Evolutionary conservation across 1,140 invertebrate species (phyloP).

Genomic region (Diorhabda elongata): DNA sequence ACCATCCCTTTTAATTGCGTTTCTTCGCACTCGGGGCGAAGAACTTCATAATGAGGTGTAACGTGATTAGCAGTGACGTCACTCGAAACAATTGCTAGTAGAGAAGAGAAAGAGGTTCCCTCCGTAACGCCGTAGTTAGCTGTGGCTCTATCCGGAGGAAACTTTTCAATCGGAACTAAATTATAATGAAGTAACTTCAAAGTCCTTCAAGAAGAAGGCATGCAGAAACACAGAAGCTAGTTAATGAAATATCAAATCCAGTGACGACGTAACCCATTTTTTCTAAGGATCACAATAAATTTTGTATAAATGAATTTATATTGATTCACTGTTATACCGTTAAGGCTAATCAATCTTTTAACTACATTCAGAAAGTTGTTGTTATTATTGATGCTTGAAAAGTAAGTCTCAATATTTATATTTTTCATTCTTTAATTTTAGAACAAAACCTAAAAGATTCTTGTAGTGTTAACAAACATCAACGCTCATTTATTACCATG

Average conservation of each 20-base stretch:
- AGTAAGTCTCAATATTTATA: too few relatives aligned
- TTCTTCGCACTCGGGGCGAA: conserved; percentile 12
- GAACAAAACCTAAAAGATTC: too few relatives aligned
- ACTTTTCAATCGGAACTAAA: conserved; percentile 39
- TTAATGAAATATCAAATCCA: neutral
- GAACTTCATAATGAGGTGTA: conserved; percentile 42
- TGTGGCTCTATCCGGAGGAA: conserved; percentile 21
- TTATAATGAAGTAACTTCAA: conserved; percentile 39
- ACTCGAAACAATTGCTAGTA: conserved; percentile 43
- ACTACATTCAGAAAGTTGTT: too few relatives aligned
- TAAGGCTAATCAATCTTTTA: too few relatives aligned
- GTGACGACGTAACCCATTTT: neutral
- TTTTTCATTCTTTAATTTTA: too few relatives aligned
- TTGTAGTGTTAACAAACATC: too few relatives aligned
- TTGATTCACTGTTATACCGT: too few relatives aligned
- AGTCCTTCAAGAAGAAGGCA: conserved; percentile 21
- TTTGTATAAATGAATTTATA: too few relatives aligned
- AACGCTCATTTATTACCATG: too few relatives aligned
- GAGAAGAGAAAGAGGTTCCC: conserved; percentile 23
- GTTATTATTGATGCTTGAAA: too few relatives aligned
- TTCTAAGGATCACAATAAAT: too few relatives aligned
- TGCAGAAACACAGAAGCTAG: conserved; percentile 1
- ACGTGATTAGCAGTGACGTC: conserved; percentile 42
- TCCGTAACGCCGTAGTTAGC: conserved; percentile 15
- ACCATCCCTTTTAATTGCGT: neutral